Evolutionary conservation across 2,888 invertebrate genomes (phyloP).

Genomic region (Teleogryllus oceanicus): DNA sequence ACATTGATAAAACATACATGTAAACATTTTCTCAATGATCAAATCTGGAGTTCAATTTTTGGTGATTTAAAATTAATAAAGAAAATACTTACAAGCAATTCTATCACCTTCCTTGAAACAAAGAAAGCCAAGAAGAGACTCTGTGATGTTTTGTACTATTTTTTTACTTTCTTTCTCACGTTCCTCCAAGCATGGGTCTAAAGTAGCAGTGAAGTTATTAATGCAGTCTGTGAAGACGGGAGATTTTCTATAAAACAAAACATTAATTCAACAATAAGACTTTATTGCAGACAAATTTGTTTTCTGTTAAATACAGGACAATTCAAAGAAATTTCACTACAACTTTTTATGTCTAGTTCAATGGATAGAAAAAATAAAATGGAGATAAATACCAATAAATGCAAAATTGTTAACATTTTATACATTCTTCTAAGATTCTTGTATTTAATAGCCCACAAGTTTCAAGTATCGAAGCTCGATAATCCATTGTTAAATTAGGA

Average conservation of each 20-base stretch:
- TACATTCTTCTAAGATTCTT: too few species aligned
- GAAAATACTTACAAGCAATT: slow-evolving; percentile 63
- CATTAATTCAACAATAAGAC: not conserved
- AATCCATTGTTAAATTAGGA: too few species aligned
- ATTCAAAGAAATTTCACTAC: too few species aligned
- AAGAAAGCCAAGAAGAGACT: slow-evolving; percentile 67
- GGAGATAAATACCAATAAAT: too few species aligned
- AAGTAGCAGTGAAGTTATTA: slow-evolving; percentile 53
- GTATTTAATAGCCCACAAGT: too few species aligned
- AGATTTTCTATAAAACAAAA: slow-evolving; percentile 53
- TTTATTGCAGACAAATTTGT: not conserved
- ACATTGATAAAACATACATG: too few species aligned
- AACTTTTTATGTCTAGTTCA: too few species aligned
- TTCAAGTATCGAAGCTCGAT: too few species aligned
- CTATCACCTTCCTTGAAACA: slow-evolving; percentile 80
- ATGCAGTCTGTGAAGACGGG: slow-evolving; percentile 61
- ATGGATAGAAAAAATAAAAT: too few species aligned
- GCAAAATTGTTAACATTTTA: too few species aligned
- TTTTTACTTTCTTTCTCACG: slow-evolving; percentile 61
- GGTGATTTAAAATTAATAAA: slow-evolving; percentile 39
- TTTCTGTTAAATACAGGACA: too few species aligned
- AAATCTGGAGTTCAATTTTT: slow-evolving; percentile 21
- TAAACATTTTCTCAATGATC: too few species aligned
- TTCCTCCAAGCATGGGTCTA: slow-evolving; percentile 61
- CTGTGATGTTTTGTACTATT: slow-evolving; percentile 62